phyloP scores from a whole-genome alignment of 92 coral and sea anemone species.

The Scolanthus callimorphus region DNA sequence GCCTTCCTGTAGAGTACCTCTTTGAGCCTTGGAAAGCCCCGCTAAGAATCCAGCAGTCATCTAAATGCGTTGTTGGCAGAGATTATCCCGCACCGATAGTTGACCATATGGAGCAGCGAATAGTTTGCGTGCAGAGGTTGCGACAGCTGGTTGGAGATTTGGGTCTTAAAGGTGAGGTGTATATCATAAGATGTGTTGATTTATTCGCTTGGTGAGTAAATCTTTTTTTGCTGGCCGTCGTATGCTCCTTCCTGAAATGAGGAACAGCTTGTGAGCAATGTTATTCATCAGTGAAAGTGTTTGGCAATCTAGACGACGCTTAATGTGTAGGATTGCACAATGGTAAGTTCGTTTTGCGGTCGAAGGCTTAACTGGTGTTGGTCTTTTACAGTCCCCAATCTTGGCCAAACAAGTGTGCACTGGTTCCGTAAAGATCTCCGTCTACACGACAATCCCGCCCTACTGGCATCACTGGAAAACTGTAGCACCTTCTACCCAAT shows the following conservation, averaged over 20 bases:
- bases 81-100: conserved; percentile 72
- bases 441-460: conserved; percentile 91
- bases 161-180: conserved; percentile 17
- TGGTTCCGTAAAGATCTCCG: conserved; percentile 94
- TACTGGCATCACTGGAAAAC: conserved; percentile 55
- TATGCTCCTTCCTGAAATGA: too few relatives aligned
- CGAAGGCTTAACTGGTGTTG: too few relatives aligned
- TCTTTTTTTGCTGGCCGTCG: too few relatives aligned
- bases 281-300: too few relatives aligned
- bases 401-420: conserved; percentile 60
- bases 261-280: too few relatives aligned
- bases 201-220: too few relatives aligned
- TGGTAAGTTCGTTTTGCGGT: too few relatives aligned
- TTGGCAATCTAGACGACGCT: too few relatives aligned
- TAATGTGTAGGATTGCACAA: too few relatives aligned
- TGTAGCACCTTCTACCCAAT: conserved; percentile 71
- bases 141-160: conserved; percentile 8
- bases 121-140: conserved; percentile 29
- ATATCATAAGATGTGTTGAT: too few relatives aligned
- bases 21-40: conserved; percentile 95
- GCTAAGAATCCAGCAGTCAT: conserved; percentile 39
- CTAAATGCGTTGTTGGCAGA: conserved; percentile 62
- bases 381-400: conserved; percentile 3
- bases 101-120: conserved; percentile 55
- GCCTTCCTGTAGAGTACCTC: conserved; percentile 51